Evolutionary conservation across 1,140 invertebrate species (phyloP).

Genomic region (Drosophila suzukii): DNA sequence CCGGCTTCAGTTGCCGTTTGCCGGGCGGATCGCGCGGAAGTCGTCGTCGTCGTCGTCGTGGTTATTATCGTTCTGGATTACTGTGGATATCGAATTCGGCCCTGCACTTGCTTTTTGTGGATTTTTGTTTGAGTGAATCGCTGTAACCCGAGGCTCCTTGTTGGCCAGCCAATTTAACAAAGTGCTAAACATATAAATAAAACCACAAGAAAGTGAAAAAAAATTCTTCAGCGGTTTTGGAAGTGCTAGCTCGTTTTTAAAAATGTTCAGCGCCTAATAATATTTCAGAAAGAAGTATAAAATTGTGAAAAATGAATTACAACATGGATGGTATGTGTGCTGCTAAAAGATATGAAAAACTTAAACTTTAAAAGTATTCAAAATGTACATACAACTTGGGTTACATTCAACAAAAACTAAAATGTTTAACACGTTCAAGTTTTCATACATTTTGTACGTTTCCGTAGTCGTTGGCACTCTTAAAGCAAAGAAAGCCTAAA

Average conservation of each 20-base stretch:
- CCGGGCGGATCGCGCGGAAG: constrained; percentile 65
- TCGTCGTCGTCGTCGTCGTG: constrained; percentile 38
- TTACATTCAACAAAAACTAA: neutral
- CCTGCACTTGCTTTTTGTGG: constrained; percentile 23
- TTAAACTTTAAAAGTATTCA: neutral
- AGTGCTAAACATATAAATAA: constrained; percentile 37
- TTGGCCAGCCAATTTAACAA: constrained; percentile 39
- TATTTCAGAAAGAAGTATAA: neutral
- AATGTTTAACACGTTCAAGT: neutral
- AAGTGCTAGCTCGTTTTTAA: neutral
- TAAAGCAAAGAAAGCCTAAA: neutral
- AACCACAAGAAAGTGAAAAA: constrained; percentile 5
- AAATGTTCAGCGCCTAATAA: constrained; percentile 22
- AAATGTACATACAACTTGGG: neutral
- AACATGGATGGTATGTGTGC: constrained; percentile 43
- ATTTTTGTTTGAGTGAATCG: constrained; percentile 57
- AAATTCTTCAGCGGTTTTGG: constrained; percentile 7
- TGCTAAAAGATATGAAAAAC: neutral
- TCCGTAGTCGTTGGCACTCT: neutral
- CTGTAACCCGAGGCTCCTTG: constrained; percentile 68
- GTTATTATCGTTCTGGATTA: constrained; percentile 12
- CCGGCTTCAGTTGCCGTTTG: constrained; percentile 68
- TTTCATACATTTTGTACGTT: neutral
- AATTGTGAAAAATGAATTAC: constrained; percentile 27
- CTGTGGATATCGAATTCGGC: constrained; percentile 41